Evolutionary conservation across 2,113 vertebrate species (phyloP).

Genomic region (Lethenteron camtschaticum): DNA sequence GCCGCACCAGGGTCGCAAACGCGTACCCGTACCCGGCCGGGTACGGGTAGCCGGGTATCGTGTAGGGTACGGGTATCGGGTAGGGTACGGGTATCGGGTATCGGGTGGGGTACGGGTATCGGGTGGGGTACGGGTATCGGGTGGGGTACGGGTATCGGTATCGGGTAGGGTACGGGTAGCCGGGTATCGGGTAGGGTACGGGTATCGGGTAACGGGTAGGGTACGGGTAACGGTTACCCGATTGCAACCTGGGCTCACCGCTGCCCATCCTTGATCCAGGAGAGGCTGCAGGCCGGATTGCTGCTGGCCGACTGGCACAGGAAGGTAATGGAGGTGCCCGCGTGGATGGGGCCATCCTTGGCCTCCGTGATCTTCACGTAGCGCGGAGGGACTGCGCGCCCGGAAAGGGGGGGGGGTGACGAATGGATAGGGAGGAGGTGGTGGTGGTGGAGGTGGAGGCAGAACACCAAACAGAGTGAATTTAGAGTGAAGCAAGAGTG

Average conservation of each 20-base stretch:
- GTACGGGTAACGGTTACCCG: too few species aligned
- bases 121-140: too few species aligned
- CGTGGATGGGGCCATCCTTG: slow-evolving; percentile 19
- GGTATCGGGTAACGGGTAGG: too few species aligned
- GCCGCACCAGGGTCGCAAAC: too few species aligned
- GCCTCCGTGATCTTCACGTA: slow-evolving; percentile 25
- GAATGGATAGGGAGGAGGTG: neutral
- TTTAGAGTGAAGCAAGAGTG: neutral
- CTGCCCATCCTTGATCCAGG: slow-evolving; percentile 32
- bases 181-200: too few species aligned
- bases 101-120: too few species aligned
- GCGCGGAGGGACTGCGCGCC: slow-evolving; percentile 30
- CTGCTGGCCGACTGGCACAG: slow-evolving; percentile 47
- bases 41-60: too few species aligned
- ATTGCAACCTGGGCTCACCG: slow-evolving; percentile 19
- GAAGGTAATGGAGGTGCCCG: slow-evolving; percentile 28
- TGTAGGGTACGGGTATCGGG: too few species aligned
- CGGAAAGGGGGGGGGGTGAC: neutral
- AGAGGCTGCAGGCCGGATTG: slow-evolving; percentile 33
- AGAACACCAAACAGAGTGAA: neutral
- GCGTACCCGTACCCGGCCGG: too few species aligned
- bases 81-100: too few species aligned
- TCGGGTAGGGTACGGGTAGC: too few species aligned
- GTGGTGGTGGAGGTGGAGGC: neutral
- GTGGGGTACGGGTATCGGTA: too few species aligned